Evolutionary conservation across 1,140 invertebrate genomes (phyloP), one percentile per base, ranked within the genome.

Genomic region (Anagrus nilaparvatae): DNA sequence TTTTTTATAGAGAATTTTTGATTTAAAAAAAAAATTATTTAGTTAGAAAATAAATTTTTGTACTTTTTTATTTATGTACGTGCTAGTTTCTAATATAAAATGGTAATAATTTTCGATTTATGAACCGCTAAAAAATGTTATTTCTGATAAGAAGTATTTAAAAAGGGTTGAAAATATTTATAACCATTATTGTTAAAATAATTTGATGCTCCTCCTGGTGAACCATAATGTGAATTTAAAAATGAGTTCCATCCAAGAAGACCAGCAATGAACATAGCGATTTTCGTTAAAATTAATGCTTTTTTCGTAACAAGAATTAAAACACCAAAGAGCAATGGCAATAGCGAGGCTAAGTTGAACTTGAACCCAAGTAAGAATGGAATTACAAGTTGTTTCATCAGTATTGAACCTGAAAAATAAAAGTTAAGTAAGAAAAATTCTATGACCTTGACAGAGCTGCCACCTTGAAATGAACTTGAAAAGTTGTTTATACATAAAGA

Each of bases 341-440:
- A 60, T 29, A 85, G 54, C 1, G 81, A 81, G 0, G 79, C 73
- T 28, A 84, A 54, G 47, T 82, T 82, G 54, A 84, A 82, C 63
- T 86, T 86, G 30, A 84, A 72, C 8, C 82, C 82, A 18, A 84
- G 61, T 1, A 86, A 69, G 55, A 84, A 75, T 17, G 82, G 82
- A 24, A 84, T 56, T 18, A 84, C 46, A 35, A 84, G 70, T 48
- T 80, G 77, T 40, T 75, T 70, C 23, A 79, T 70, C 46, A 84
- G 46, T n/a, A 82, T 52, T 19, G 77, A 76, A 53, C 76, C 81
- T 84, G 69, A 32, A 41, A 0, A 56, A 20, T 37, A 76, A 76
- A 51, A 36, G 42, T 53, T 43, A 58, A 0, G 60, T 56, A 43
- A 44, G 43, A 38, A 20, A 40, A n/a, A 10, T 60, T 65, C 39